Percentiles rank a stretch among this genome's conserved stretches.
Conservation (phyloP, 2,113 vertebrate genomes). For the Tupaia tana region DNA sequence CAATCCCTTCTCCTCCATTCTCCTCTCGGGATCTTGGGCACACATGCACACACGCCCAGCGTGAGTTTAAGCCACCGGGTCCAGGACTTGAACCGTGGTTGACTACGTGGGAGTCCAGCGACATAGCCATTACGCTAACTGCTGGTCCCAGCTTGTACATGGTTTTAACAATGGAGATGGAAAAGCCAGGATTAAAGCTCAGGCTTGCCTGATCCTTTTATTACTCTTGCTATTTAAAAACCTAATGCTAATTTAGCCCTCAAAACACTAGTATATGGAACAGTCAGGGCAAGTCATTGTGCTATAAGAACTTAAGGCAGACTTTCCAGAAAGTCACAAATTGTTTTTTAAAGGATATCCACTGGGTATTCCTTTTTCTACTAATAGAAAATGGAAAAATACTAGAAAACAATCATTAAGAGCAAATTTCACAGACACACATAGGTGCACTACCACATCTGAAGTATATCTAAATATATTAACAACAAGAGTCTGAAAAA, state of each 20-base stretch:
- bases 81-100: too few species aligned
- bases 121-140: too few species aligned
- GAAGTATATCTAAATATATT: neutral
- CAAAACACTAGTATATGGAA: neutral
- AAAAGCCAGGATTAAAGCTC: neutral
- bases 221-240: neutral
- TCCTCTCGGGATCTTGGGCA: too few species aligned
- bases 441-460: neutral
- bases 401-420: neutral
- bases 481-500: neutral
- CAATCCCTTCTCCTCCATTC: too few species aligned
- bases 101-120: too few species aligned
- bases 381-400: neutral
- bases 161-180: neutral
- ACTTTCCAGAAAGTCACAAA: neutral
- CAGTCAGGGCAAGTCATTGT: neutral
- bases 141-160: neutral
- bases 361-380: neutral
- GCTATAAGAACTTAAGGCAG: neutral
- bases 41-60: too few species aligned
- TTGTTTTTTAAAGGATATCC: neutral
- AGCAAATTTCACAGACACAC: neutral
- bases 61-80: too few species aligned
- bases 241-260: neutral
- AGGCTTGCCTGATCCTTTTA: neutral